These are phyloP conservation scores for Diabrotica balteata DNA, from an alignment of 2,888 invertebrate species.

Conservation along the genomic window DNA sequence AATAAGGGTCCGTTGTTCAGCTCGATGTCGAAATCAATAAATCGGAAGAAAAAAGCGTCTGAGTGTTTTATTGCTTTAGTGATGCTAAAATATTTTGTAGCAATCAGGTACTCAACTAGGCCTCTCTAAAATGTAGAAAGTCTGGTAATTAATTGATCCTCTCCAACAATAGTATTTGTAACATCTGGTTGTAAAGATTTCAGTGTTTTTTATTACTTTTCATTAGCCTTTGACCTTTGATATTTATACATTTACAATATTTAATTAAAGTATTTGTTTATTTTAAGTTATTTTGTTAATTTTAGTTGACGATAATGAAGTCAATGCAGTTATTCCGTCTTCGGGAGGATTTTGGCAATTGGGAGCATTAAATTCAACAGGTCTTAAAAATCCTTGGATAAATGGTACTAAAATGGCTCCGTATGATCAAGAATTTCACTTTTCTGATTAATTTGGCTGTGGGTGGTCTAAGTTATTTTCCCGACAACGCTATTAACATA, in stretches of 20 bases:
- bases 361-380: conserved; percentile 64
- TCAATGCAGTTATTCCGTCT: conserved; percentile 64
- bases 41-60: too few species aligned
- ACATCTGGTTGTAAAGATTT: too few species aligned
- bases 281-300: conserved; percentile 36
- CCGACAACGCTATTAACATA: conserved; percentile 66
- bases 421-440: conserved; percentile 72
- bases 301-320: conserved; percentile 63
- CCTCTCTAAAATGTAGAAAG: too few species aligned
- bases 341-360: conserved; percentile 71
- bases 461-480: conserved; percentile 71
- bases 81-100: too few species aligned
- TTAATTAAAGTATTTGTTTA: too few species aligned
- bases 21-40: too few species aligned
- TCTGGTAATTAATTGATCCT: too few species aligned
- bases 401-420: conserved; percentile 67
- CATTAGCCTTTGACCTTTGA: conserved; percentile 77
- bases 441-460: conserved; percentile 64
- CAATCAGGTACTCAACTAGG: too few species aligned
- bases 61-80: too few species aligned
- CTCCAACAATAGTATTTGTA: too few species aligned
- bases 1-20: too few species aligned
- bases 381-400: conserved; percentile 66
- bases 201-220: conserved; percentile 61
- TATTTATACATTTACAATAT: conserved; percentile 61